These are phyloP conservation scores for Actinostola sp. DNA, from an alignment of 92 coral and sea anemone species.

Conservation along the genomic window DNA sequence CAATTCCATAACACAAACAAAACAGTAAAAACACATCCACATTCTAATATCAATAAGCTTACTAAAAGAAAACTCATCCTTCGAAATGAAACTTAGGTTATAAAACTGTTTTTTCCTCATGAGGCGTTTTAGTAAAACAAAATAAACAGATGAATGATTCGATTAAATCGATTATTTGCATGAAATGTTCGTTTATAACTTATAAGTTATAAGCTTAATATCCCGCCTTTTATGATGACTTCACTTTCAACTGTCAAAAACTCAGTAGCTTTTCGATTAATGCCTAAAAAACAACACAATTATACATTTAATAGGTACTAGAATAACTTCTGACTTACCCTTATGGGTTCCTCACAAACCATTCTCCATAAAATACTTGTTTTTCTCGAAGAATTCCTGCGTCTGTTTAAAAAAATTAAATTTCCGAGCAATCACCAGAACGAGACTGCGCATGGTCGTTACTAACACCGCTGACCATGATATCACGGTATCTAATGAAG, in stretches of 20 bases:
- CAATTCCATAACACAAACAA: no score
- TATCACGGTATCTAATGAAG: slow-evolving; percentile 8
- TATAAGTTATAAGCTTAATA: no score
- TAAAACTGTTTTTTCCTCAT: no score
- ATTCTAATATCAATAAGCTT: no score
- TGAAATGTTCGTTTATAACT: slow-evolving; percentile 9
- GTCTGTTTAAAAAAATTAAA: slow-evolving; percentile 19
- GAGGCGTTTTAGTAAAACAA: neutral
- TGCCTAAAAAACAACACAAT: neutral
- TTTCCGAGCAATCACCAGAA: slow-evolving; percentile 19
- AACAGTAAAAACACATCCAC: no score
- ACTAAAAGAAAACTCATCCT: no score
- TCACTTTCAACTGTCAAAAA: slow-evolving; percentile 3
- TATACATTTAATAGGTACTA: neutral
- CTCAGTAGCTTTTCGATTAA: neutral
- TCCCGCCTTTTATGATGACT: slow-evolving; percentile 14
- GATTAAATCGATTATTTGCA: neutral
- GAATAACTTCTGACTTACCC: slow-evolving; percentile 64
- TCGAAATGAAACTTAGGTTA: no score
- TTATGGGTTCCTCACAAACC: slow-evolving; percentile 99
- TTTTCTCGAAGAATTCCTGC: neutral
- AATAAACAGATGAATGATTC: neutral
- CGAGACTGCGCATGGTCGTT: slow-evolving; percentile 16
- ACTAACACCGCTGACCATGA: slow-evolving; percentile 5
- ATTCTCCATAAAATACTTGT: slow-evolving; percentile 70